Evolutionary conservation across 2,888 invertebrate species (phyloP).

Genomic region (Tuberolachnus salignus): DNA sequence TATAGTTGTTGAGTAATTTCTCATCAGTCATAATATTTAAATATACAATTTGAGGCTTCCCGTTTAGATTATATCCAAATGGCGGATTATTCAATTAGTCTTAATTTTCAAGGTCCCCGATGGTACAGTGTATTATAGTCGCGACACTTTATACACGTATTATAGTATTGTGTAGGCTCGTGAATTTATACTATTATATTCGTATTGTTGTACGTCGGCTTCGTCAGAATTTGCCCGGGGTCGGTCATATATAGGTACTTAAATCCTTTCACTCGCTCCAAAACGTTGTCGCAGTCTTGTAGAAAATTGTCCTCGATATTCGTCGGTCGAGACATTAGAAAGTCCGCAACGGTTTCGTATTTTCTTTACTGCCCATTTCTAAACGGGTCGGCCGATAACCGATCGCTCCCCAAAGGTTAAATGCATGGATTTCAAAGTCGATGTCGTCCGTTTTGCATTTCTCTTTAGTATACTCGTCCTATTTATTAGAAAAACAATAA

Average conservation of each 20-base stretch:
- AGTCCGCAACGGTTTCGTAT: not conserved
- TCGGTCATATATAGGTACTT: too few relatives aligned
- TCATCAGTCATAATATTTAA: conserved; percentile 37
- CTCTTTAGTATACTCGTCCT: too few relatives aligned
- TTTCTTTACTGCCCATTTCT: too few relatives aligned
- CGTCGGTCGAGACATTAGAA: not conserved
- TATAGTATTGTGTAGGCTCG: conserved; percentile 31
- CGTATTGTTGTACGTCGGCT: not conserved
- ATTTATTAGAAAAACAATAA: too few relatives aligned
- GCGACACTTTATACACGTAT: not conserved
- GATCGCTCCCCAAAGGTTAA: too few relatives aligned
- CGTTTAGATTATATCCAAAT: conserved; percentile 53
- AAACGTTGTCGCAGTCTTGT: conserved; percentile 13
- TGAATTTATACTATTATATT: not conserved
- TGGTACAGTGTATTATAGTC: not conserved
- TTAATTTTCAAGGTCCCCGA: conserved; percentile 51
- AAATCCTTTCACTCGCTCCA: not conserved
- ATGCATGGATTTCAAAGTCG: too few relatives aligned
- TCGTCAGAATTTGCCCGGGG: not conserved
- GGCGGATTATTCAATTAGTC: conserved; percentile 47
- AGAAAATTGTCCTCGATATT: not conserved
- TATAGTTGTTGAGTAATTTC: conserved; percentile 28
- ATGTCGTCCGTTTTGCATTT: too few relatives aligned
- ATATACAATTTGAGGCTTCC: conserved; percentile 56
- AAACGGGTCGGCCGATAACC: too few relatives aligned